Base-by-base conservation (phyloP, 2,797 vertebrate species). In the Eidolon dupreanum region DNA sequence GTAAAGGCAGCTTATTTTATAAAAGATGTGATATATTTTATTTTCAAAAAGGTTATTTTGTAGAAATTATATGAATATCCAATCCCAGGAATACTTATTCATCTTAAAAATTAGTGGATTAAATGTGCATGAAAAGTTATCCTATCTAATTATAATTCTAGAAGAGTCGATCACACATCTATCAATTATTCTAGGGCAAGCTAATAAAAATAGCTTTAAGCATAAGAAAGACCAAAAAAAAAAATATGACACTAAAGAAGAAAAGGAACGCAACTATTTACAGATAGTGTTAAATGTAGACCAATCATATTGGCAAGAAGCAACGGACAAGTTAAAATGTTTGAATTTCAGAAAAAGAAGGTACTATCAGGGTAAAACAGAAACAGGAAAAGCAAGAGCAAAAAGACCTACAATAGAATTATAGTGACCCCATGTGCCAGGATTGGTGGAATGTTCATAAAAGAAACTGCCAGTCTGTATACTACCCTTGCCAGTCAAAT, bases 41-140 rank as follows among this genome's bases (percentile, higher is more conserved):
- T 66, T 93, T 83, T 68, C 46, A 36, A 93, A 95, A 75, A 19
- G 24, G 57, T 93, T 93, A 28, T 87, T 92, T 91, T 81, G 2
- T n/a, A 81, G 66, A 94, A 92, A 95, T 89, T 73, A 91, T 33
- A 26, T 59, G 3, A 61, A 0, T 49, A 55, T 93, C 31, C 2
- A 77, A 74, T 5, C 10, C 13, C 31, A 96, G 71, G 19, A 86
- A 77, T 55, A 79, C 4, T 88, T 74, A 91, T 65, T 81, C 71
- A 93, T 93, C 36, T 94, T 89, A 95, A 94, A 24, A 95, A 88
- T 85, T 53, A 90, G n/a, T 85, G 28, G 61, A 36, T 92, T 66
- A 78, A 70, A 22, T 4, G 24, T 33, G 74, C 41, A 89, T 73
- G 38, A 65, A 88, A 92, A 22, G 68, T 96, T 41, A 71, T 28